Evolutionary conservation across 2,113 vertebrate genomes (phyloP).

Genomic region (Sigmodon hispidus): DNA sequence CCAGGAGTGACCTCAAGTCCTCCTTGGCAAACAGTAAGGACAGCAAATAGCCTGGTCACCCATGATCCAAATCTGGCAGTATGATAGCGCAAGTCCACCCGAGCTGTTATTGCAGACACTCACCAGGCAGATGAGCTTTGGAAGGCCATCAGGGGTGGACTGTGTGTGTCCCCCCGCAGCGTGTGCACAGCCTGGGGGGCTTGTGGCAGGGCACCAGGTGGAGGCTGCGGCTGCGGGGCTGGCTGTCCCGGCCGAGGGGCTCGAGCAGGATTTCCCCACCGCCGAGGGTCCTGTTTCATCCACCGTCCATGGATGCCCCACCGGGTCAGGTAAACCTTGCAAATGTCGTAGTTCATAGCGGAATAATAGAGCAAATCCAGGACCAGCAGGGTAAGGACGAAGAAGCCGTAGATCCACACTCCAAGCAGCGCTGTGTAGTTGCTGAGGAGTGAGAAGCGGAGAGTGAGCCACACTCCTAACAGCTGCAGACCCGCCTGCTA

Average conservation of each 20-base stretch:
- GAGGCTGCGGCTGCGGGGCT: slow-evolving; percentile 81
- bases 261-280: slow-evolving; percentile 89
- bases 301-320: slow-evolving; percentile 96
- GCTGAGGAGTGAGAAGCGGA: slow-evolving; percentile 82
- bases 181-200: slow-evolving; percentile 90
- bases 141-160: slow-evolving; percentile 91
- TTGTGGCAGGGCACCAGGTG: slow-evolving; percentile 81
- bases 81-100: fast-evolving
- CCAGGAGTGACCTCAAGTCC: not conserved
- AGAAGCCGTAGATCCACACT: slow-evolving; percentile 99
- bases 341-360: slow-evolving; percentile 98
- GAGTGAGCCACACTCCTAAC: not conserved
- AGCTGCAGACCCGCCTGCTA: too few relatives aligned
- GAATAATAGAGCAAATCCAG: slow-evolving; percentile 98
- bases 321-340: slow-evolving; percentile 94
- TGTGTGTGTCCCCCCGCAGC: slow-evolving; percentile 90
- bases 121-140: slow-evolving; percentile 97
- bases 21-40: not conserved
- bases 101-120: slow-evolving; percentile 48
- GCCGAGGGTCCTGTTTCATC: slow-evolving; percentile 93
- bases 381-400: slow-evolving; percentile 94
- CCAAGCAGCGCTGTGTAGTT: slow-evolving; percentile 97
- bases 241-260: slow-evolving; percentile 86
- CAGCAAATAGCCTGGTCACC: fast-evolving
- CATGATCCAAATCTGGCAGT: fast-evolving